phyloP scores from a whole-genome alignment of 2,888 invertebrate species.

The Theristus sp. region DNA sequence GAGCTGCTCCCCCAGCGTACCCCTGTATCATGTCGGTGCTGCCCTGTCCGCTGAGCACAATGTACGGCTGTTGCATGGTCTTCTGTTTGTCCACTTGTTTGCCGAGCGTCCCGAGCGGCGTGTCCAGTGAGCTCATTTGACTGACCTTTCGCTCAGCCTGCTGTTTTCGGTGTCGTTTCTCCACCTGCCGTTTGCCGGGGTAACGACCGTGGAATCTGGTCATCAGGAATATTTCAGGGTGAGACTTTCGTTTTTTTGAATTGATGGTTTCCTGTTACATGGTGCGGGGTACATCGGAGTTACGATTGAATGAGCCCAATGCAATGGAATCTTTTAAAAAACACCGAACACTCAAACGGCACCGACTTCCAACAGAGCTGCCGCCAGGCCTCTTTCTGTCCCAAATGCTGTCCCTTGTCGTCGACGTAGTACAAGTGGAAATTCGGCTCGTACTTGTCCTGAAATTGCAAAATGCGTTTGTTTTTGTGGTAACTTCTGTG shows the following conservation, averaged over 20 bases:
- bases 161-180: constrained; percentile 80
- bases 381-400: constrained; percentile 80
- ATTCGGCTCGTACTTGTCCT: constrained; percentile 47
- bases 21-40: background rate
- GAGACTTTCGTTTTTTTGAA: no score
- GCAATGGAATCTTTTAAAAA: background rate
- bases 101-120: constrained; percentile 78
- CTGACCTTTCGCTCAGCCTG: constrained; percentile 62
- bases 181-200: constrained; percentile 89
- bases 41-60: constrained; percentile 61
- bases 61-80: constrained; percentile 73
- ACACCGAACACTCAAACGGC: background rate
- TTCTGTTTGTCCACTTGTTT: constrained; percentile 87
- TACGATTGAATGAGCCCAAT: no score
- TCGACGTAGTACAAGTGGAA: constrained; percentile 54
- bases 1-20: no score
- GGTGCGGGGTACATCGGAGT: no score
- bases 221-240: no score
- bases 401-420: constrained; percentile 58
- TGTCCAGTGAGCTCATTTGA: constrained; percentile 34
- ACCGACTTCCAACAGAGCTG: constrained; percentile 32
- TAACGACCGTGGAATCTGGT: constrained; percentile 96
- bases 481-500: constrained; percentile 74
- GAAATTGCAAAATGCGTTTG: no score
- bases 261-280: no score